Evolutionary conservation across 2,797 vertebrate species (phyloP).

Genomic region (Orientallactaga sibirica): DNA sequence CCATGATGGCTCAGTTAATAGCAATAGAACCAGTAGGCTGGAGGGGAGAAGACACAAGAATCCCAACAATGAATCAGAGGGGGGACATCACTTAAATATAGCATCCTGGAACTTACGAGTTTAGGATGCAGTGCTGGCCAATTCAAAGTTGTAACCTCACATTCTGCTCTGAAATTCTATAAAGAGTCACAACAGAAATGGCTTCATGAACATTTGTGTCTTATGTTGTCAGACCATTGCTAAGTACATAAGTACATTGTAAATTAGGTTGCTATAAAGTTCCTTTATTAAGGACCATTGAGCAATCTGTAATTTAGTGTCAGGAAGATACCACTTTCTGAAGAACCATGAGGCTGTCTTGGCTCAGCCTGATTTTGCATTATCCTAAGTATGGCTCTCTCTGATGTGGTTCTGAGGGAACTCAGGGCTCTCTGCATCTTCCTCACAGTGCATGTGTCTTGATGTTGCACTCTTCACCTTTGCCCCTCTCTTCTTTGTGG

Average conservation of each 20-base stretch:
- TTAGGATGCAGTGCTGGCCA: background rate
- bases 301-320: background rate
- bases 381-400: background rate
- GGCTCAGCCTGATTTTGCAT: no score
- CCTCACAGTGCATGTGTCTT: rapidly evolving
- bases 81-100: no score
- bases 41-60: no score
- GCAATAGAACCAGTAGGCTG: background rate
- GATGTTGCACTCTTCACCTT: rapidly evolving
- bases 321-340: background rate
- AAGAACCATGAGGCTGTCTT: background rate
- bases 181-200: background rate
- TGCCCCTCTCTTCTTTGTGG: background rate
- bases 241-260: background rate
- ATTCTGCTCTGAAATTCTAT: background rate
- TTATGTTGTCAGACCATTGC: background rate
- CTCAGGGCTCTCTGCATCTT: background rate
- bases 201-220: background rate
- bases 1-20: no score
- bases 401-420: background rate
- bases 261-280: background rate
- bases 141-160: background rate
- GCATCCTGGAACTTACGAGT: background rate
- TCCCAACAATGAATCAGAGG: no score
- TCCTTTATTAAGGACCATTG: background rate